These are phyloP conservation scores for Cephus nigrinus DNA, from an alignment of 2,888 invertebrate species.

Conservation along the genomic window DNA sequence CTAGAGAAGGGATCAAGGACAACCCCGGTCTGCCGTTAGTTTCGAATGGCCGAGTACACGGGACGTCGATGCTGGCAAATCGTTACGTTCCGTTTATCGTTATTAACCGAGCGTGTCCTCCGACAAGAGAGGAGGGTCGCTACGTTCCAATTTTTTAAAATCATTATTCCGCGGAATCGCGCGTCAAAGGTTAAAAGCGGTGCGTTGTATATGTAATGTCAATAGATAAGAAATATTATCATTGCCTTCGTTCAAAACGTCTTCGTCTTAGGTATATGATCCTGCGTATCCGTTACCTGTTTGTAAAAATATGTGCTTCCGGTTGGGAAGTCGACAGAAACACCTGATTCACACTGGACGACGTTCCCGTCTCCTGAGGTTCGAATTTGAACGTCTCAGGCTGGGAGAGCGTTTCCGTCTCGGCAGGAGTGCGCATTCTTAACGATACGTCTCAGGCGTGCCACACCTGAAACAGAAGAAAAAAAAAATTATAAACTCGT, in stretches of 20 bases:
- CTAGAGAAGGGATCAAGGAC: conserved; percentile 41
- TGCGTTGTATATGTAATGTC: background rate
- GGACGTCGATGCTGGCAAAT: background rate
- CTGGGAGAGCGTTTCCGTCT: conserved; percentile 54
- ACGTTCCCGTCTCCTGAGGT: conserved; percentile 42
- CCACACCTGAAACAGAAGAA: background rate
- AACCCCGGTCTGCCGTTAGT: conserved; percentile 13
- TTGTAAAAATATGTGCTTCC: conserved; percentile 57
- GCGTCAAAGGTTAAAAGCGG: background rate
- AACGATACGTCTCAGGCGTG: conserved; percentile 5
- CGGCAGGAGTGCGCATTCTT: conserved; percentile 58
- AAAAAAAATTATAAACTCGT: conserved; percentile 1
- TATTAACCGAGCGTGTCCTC: background rate
- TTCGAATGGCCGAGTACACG: conserved; percentile 1
- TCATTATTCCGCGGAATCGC: background rate
- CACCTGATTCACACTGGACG: conserved; percentile 48
- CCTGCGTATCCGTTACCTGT: conserved; percentile 42
- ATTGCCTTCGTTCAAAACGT: background rate
- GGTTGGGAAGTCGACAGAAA: conserved; percentile 52
- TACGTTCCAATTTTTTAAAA: background rate
- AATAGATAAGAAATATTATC: background rate
- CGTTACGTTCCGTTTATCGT: background rate
- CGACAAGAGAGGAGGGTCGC: background rate
- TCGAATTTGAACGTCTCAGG: conserved; percentile 53
- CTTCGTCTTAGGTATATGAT: background rate